Evolutionary conservation across 2,797 vertebrate species (phyloP).

Genomic region (Peromyscus melanophrys): DNA sequence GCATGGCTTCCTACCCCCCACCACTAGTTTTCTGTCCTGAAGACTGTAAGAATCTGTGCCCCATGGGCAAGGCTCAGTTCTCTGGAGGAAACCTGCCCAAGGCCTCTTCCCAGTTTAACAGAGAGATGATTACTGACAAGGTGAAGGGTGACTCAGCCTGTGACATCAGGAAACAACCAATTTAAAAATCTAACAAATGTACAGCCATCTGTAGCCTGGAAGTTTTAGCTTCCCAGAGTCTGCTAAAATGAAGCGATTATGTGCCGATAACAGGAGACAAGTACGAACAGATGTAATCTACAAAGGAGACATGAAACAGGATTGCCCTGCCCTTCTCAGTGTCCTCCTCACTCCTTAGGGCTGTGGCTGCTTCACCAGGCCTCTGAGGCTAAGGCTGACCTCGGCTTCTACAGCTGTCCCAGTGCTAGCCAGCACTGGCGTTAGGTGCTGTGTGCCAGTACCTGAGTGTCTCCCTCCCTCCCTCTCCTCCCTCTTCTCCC

Average conservation of each 20-base stretch:
- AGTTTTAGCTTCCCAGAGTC: slow-evolving; percentile 64
- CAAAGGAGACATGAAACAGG: not conserved
- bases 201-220: slow-evolving; percentile 63
- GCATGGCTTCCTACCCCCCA: not conserved
- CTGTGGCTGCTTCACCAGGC: rapidly evolving
- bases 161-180: slow-evolving; percentile 58
- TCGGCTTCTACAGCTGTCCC: not conserved
- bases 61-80: not conserved
- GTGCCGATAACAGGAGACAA: slow-evolving; percentile 52
- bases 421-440: rapidly evolving
- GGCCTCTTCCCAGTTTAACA: not conserved
- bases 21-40: slow-evolving; percentile 28
- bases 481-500: too few relatives aligned
- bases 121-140: slow-evolving; percentile 21
- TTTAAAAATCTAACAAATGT: slow-evolving; percentile 41
- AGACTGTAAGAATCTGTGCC: not conserved
- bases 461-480: not conserved
- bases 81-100: slow-evolving; percentile 51
- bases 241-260: slow-evolving; percentile 62
- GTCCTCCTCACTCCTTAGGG: not conserved
- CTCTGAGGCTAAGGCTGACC: not conserved
- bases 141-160: slow-evolving; percentile 44
- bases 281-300: slow-evolving; percentile 72
- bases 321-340: not conserved
- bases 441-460: not conserved